These are phyloP conservation scores for Sesamia nonagrioides DNA, from an alignment of 1,140 invertebrate species.

Conservation along the genomic window DNA sequence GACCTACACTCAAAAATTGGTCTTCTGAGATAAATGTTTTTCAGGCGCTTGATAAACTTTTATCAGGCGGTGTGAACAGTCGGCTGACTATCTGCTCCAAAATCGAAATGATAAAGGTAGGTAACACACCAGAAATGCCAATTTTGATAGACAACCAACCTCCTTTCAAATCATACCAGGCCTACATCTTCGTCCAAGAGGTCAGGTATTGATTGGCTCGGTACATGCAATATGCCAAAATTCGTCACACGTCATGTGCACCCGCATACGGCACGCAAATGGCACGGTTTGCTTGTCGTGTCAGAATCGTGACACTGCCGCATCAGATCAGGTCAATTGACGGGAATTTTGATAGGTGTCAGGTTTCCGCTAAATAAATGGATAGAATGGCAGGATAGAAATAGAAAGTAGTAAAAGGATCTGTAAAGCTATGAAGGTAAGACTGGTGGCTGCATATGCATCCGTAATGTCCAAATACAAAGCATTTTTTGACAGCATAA, in stretches of 20 bases:
- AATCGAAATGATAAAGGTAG: background rate
- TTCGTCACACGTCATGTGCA: constrained; percentile 25
- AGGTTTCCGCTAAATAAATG: background rate
- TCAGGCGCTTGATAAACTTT: too few relatives aligned
- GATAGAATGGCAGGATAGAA: too few relatives aligned
- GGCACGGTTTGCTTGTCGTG: background rate
- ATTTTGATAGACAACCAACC: constrained; percentile 12
- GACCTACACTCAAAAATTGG: too few relatives aligned
- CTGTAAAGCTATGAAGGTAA: too few relatives aligned
- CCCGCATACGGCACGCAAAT: constrained; percentile 9
- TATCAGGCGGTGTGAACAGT: too few relatives aligned
- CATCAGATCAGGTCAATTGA: background rate
- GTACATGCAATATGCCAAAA: constrained; percentile 16
- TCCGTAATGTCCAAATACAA: too few relatives aligned
- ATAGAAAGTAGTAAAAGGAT: too few relatives aligned
- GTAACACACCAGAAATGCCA: background rate
- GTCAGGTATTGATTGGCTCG: constrained; percentile 7
- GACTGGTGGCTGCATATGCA: too few relatives aligned
- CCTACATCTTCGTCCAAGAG: constrained; percentile 3
- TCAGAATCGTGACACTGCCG: background rate
- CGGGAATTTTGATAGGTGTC: background rate
- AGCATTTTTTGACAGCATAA: too few relatives aligned
- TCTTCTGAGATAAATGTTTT: too few relatives aligned
- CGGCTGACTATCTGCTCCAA: too few relatives aligned
- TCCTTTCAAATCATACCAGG: constrained; percentile 22